Evolutionary conservation across 2,113 vertebrate genomes (phyloP).

Genomic region (Thinocorus orbignyianus): DNA sequence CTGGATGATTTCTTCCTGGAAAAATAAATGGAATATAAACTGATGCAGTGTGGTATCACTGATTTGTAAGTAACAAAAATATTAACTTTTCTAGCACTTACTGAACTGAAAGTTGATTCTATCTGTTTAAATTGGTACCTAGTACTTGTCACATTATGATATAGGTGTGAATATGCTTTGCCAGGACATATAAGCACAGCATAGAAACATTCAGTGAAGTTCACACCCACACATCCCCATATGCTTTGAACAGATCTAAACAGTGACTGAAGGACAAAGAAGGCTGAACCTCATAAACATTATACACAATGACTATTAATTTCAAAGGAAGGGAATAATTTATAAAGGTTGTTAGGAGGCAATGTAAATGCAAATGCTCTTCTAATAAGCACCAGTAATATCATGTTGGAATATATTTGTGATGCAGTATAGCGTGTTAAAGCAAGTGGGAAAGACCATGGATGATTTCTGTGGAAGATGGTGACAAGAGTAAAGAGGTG

Average conservation of each 20-base stretch:
- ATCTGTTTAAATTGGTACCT: constrained; percentile 9
- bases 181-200: constrained; percentile 17
- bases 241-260: constrained; percentile 39
- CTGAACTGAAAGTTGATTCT: constrained; percentile 18
- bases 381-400: not conserved
- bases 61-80: not conserved
- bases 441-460: not conserved
- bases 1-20: not conserved
- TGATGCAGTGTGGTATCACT: not conserved
- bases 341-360: constrained; percentile 20
- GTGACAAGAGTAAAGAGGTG: constrained; percentile 45
- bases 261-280: not conserved
- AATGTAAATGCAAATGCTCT: constrained; percentile 33
- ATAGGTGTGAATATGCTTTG: constrained; percentile 46
- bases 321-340: constrained; percentile 31
- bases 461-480: not conserved
- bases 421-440: not conserved
- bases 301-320: not conserved
- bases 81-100: not conserved
- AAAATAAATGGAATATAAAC: not conserved
- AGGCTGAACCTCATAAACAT: constrained; percentile 6
- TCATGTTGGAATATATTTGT: not conserved
- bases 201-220: not conserved
- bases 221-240: constrained; percentile 34
- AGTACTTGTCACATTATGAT: constrained; percentile 45